Conservation (phyloP, 2,113 vertebrate genomes). For the Gallinago paraguaiae region DNA sequence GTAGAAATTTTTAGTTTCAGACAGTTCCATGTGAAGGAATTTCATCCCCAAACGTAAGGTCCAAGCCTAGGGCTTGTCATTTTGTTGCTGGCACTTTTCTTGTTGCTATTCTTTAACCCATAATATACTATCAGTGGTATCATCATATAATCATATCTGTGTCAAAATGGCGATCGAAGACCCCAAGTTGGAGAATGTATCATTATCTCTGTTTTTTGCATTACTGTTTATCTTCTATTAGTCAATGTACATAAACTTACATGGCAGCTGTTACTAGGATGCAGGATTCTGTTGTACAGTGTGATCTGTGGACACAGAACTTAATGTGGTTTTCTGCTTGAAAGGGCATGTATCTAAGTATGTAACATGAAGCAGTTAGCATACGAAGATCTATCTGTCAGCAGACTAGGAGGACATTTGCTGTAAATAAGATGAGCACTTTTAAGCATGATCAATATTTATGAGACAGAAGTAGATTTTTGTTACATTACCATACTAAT, state of each 20-base stretch:
- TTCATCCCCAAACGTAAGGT: background rate
- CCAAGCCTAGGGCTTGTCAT: background rate
- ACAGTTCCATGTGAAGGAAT: background rate
- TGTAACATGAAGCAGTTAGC: background rate
- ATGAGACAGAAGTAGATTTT: background rate
- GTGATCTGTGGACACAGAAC: background rate
- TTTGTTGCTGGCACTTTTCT: background rate
- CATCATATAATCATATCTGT: background rate
- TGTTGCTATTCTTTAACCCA: background rate
- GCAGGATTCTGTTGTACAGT: background rate
- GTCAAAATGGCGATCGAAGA: background rate
- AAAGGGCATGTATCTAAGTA: background rate
- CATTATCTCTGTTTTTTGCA: background rate
- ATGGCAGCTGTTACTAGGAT: background rate
- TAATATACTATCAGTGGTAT: background rate
- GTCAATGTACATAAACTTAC: fast-evolving
- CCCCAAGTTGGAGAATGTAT: background rate
- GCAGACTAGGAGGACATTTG: background rate
- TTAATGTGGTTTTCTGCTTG: background rate
- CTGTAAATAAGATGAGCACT: background rate
- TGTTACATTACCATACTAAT: background rate
- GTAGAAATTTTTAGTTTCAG: background rate
- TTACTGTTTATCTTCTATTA: background rate
- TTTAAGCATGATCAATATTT: background rate
- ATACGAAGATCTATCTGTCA: background rate